Conservation (phyloP, 53 echinoderm and acorn worm genomes). For the Astropecten irregularis region DNA sequence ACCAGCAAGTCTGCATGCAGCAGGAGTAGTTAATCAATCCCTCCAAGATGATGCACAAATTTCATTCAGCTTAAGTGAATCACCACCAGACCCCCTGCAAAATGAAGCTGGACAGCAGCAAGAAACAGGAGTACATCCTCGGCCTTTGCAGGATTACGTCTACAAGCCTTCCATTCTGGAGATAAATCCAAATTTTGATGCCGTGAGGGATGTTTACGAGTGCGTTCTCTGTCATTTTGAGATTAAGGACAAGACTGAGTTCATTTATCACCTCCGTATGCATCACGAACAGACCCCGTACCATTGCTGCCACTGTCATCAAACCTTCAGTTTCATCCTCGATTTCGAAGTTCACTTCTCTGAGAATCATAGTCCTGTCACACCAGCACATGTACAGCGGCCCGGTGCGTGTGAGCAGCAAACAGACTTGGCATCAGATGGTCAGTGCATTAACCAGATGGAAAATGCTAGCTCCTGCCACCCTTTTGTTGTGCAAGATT, state of each 20-base stretch:
- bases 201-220: background rate
- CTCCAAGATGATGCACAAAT: no score
- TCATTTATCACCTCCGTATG: constrained; percentile 32
- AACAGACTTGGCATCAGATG: no score
- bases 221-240: background rate
- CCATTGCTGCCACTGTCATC: constrained; percentile 3
- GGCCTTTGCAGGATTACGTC: constrained; percentile 31
- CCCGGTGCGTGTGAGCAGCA: no score
- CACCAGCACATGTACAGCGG: background rate
- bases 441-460: no score
- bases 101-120: no score
- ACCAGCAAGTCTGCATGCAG: no score
- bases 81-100: no score
- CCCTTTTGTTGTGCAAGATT: no score
- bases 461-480: no score
- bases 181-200: background rate
- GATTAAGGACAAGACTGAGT: background rate
- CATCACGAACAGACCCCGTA: constrained; percentile 14
- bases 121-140: no score
- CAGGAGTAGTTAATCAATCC: no score
- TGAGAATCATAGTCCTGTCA: background rate
- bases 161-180: constrained; percentile 3
- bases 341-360: constrained; percentile 39
- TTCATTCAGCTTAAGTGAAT: no score
- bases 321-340: constrained; percentile 1